Base-by-base conservation (phyloP, 2,888 invertebrate species). In the Dioctria linearis region DNA sequence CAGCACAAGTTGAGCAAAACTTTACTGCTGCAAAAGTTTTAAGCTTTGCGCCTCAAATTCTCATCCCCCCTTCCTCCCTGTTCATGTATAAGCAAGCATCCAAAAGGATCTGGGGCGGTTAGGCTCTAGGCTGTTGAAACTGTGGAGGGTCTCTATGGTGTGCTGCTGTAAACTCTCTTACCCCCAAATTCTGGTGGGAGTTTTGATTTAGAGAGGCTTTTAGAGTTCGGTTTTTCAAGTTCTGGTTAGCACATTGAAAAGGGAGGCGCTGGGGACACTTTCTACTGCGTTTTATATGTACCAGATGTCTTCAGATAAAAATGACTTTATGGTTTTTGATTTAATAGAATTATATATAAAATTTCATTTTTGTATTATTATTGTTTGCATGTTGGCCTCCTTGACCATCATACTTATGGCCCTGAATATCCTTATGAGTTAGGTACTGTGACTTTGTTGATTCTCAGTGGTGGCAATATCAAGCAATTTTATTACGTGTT, bases 131-230 rank as follows among this genome's bases (percentile, higher is more conserved):
- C 51, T 49, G 5, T 54, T 25, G 25, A 25, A 25, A 25, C 25
- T 25, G 25, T 25, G 25, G 40, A 13, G 54, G 73, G 73, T 73
- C 73, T 73, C 57, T 73, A 76, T 76, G 46, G 78, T 66, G 63
- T 66, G 46, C 65, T 66, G 46, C 65, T 25, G 59, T 46, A 79
- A 69, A 54, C 66, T 66, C 65, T 43, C 63, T 49, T 40, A 57
- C 67, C 54, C 42, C 25, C n/a, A n/a, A 46, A 61, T 79, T 43
- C 57, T 59, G 69, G 61, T 79, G 69, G 71, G 59, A 71, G 63
- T 79, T 79, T 79, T 79, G 79, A 79, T 79, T 79, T 79, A 79
- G 69, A 57, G 69, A 49, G 69, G 61, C 71, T 79, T 79, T 79
- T 63, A 79, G 69, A 79, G 79, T 63, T 71, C 57, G 57, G 43